These are phyloP conservation scores for Pissodes strobi DNA, from an alignment of 1,140 invertebrate species.

Conservation along the genomic window DNA sequence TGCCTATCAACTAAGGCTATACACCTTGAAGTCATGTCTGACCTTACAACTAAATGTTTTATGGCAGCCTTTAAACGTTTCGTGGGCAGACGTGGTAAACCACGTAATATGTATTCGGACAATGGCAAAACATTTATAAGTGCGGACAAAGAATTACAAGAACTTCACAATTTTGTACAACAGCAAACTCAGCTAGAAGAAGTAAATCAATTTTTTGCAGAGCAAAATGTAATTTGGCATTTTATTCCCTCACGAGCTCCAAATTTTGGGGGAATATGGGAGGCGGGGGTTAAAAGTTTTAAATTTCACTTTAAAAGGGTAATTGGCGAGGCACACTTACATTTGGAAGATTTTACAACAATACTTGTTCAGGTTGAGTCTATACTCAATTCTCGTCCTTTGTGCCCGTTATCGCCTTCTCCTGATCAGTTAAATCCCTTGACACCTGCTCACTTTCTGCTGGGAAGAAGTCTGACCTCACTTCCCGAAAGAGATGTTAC, in stretches of 20 bases:
- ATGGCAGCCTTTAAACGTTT: slow-evolving; percentile 46
- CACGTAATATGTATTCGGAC: slow-evolving; percentile 42
- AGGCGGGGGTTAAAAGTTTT: neutral
- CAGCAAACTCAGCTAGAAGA: neutral
- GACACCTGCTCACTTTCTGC: neutral
- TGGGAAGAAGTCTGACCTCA: slow-evolving; percentile 5
- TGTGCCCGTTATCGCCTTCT: neutral
- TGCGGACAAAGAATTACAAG: slow-evolving; percentile 15
- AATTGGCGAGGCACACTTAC: neutral
- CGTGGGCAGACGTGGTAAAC: slow-evolving; percentile 40
- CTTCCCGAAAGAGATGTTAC: slow-evolving; percentile 13
- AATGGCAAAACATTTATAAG: slow-evolving; percentile 52
- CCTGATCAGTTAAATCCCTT: neutral
- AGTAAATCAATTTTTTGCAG: neutral
- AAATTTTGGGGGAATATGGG: neutral
- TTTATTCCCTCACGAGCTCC: neutral
- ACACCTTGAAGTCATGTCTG: slow-evolving; percentile 45
- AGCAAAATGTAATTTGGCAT: neutral
- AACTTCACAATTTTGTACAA: neutral
- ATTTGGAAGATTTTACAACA: neutral
- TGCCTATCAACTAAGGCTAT: slow-evolving; percentile 37
- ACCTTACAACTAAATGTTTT: slow-evolving; percentile 42
- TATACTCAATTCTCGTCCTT: neutral
- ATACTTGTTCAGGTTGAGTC: neutral
- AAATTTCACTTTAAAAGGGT: neutral